These are phyloP conservation scores for Taenioides sp. DNA, from an alignment of 2,797 vertebrate genomes.

Conservation along the genomic window DNA sequence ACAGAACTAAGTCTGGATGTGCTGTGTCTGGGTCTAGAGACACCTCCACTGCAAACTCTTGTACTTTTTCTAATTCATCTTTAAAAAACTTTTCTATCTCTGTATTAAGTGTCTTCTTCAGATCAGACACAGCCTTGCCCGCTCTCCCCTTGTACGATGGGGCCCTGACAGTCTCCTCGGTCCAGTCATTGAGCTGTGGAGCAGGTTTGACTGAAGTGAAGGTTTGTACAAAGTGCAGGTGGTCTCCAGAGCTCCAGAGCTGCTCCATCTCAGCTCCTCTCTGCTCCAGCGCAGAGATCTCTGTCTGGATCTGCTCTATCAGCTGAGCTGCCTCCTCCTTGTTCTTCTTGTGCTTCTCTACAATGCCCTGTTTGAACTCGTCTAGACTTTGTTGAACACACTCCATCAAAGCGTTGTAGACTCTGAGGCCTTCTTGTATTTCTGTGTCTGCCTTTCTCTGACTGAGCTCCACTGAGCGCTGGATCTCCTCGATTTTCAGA, in stretches of 20 bases:
- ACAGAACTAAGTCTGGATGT: background rate
- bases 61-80: background rate
- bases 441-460: constrained; percentile 8
- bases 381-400: constrained; percentile 8
- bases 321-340: background rate
- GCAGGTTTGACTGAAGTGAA: constrained; percentile 5
- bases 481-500: constrained; percentile 21
- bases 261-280: background rate
- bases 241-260: constrained; percentile 1
- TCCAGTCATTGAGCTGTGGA: constrained; percentile 4
- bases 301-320: background rate
- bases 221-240: constrained; percentile 1
- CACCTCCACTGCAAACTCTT: background rate
- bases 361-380: background rate
- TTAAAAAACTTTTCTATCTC: background rate
- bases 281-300: background rate
- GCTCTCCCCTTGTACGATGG: background rate
- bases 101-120: background rate
- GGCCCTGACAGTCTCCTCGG: background rate
- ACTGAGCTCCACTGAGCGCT: constrained; percentile 10
- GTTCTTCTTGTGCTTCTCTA: background rate
- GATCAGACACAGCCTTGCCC: background rate
- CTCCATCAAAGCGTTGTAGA: constrained; percentile 13
- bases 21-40: constrained; percentile 3
- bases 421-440: background rate